These are phyloP conservation scores for Aelia acuminata DNA, from an alignment of 2,888 invertebrate genomes.

Conservation along the genomic window DNA sequence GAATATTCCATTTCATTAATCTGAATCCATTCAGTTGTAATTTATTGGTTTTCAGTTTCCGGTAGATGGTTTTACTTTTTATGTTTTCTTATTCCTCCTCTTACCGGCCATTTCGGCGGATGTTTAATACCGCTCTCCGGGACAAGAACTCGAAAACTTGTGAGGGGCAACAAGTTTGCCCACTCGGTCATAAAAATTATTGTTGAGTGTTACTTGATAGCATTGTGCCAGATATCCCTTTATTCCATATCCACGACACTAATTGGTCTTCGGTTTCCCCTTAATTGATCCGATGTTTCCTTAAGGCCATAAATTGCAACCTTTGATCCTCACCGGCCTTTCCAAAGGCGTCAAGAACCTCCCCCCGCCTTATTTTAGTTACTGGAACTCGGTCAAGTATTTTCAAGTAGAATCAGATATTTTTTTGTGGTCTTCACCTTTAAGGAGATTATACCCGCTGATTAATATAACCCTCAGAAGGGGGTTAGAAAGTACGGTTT, in stretches of 20 bases:
- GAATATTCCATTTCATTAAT: no score
- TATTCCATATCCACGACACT: not conserved
- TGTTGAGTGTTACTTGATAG: not conserved
- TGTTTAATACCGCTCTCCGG: no score
- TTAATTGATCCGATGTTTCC: conserved; percentile 18
- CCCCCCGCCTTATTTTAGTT: conserved; percentile 4
- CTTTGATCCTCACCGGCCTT: conserved; percentile 41
- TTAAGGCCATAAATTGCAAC: conserved; percentile 26
- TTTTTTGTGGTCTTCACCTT: conserved; percentile 21
- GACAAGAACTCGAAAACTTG: no score
- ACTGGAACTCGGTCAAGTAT: conserved; percentile 31
- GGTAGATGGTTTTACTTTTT: no score
- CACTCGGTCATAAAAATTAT: no score
- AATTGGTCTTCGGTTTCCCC: not conserved
- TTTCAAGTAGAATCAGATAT: conserved; percentile 21
- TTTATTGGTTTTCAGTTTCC: no score
- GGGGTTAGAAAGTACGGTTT: not conserved
- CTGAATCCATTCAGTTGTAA: no score
- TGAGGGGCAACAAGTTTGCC: no score
- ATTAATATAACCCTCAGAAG: conserved; percentile 29
- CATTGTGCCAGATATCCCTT: not conserved
- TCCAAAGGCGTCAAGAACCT: conserved; percentile 33
- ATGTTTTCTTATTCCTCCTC: no score
- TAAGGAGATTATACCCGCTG: conserved; percentile 13
- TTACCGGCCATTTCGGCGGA: no score